A percentile compares a stretch with the other conserved stretches of the same genome.
Conservation (phyloP, 2,888 invertebrate genomes). For the Geophilus truncorum region DNA sequence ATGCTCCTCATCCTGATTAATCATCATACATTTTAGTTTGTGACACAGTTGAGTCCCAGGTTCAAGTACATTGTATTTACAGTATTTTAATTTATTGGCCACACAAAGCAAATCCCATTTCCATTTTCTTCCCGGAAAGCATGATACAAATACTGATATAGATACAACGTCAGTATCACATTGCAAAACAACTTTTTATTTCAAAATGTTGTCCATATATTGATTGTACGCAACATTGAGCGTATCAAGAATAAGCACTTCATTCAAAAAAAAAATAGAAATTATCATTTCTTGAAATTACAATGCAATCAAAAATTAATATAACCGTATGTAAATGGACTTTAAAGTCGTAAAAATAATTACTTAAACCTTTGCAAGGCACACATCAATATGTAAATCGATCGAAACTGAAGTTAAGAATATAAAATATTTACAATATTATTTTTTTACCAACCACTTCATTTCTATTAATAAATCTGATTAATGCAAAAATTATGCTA, state of each 20-base stretch:
- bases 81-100: constrained; percentile 42
- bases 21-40: too few relatives aligned
- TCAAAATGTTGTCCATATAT: not conserved
- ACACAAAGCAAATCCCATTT: constrained; percentile 44
- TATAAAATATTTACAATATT: not conserved
- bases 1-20: too few relatives aligned
- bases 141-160: too few relatives aligned
- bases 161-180: too few relatives aligned
- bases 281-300: not conserved
- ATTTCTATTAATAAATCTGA: too few relatives aligned
- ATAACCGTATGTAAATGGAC: not conserved
- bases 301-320: not conserved
- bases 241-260: not conserved
- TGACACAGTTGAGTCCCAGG: too few relatives aligned
- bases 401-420: too few relatives aligned
- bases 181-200: not conserved
- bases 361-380: not conserved
- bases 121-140: constrained; percentile 48
- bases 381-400: too few relatives aligned
- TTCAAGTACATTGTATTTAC: not conserved
- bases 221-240: not conserved
- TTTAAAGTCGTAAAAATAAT: not conserved
- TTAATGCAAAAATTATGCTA: too few relatives aligned
- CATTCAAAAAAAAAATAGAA: not conserved
- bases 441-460: too few relatives aligned